Evolutionary conservation across 2,888 invertebrate species (phyloP).

Genomic region (Apodemia duryi): DNA sequence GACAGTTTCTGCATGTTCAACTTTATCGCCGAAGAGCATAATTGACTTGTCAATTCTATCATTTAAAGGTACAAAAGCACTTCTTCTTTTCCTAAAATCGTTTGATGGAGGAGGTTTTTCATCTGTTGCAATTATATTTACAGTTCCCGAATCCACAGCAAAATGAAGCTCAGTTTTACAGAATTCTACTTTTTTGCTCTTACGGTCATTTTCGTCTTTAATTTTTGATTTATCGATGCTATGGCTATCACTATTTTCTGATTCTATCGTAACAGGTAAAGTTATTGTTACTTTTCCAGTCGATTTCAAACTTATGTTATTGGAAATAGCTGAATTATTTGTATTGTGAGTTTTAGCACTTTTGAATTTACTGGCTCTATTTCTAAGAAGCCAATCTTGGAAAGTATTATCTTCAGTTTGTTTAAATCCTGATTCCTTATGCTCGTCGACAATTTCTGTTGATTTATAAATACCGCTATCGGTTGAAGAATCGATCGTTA

Average conservation of each 20-base stretch:
- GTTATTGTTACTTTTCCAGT: conserved; percentile 64
- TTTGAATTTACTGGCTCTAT: conserved; percentile 48
- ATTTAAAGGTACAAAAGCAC: conserved; percentile 67
- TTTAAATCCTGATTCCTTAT: not conserved
- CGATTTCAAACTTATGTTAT: conserved; percentile 58
- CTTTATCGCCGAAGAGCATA: conserved; percentile 82
- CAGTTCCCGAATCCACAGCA: conserved; percentile 90
- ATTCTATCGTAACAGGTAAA: conserved; percentile 55
- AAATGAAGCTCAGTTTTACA: conserved; percentile 94
- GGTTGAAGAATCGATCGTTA: conserved; percentile 85
- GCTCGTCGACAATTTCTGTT: conserved; percentile 77
- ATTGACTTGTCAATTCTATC: conserved; percentile 74
- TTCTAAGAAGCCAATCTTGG: conserved; percentile 66
- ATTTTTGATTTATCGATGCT: conserved; percentile 40
- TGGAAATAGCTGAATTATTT: conserved; percentile 37
- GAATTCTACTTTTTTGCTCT: conserved; percentile 88
- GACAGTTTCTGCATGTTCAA: conserved; percentile 41
- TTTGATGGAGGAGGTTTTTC: conserved; percentile 92
- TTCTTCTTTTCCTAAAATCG: conserved; percentile 85
- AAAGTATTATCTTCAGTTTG: conserved; percentile 50
- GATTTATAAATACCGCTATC: conserved; percentile 88
- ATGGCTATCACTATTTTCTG: conserved; percentile 39
- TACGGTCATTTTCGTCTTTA: conserved; percentile 63
- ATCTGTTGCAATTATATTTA: conserved; percentile 92
- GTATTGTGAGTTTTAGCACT: conserved; percentile 40